Base-by-base conservation (phyloP, 2,888 invertebrate species). In the Philopedon plagiatum region DNA sequence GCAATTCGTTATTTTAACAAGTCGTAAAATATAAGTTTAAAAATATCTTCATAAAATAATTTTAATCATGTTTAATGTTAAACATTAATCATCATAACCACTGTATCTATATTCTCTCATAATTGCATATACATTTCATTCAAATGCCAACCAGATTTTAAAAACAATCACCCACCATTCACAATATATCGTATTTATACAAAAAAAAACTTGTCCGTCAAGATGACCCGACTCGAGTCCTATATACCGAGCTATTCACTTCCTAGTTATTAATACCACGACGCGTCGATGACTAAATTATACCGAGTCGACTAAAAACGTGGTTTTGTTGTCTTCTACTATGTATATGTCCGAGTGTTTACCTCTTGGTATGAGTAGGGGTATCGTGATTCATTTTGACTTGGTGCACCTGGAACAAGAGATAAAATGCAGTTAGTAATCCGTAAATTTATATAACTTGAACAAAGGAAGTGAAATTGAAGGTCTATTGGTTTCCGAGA, bases 341-440 rank as follows among this genome's bases (percentile, higher is more conserved):
- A 57, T 63, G 70, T 32, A 29, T 49, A 60, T 34, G 60, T 44
- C 58, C 46, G 32, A 26, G 44, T 60, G 60, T 19, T 72, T 71
- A 71, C 46, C 66, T 66, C 62, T 67, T 67, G n/a, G 39, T 29
- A 11, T 54, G 23, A 66, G 72, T 56, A 68, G 68, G 68, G 68
- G 63, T 18, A 39, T 26, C 19, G 61, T 73, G 73, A 73, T 54
- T 73, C 68, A 71, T 61, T 63, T n/a, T 18, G n/a, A 29, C 32
- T 71, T 58, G 63, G 39, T 71, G 65, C 73, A 73, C 69, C 73
- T 73, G 73, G 65, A 73, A 73, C 61, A 68, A 63, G 54, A 46
- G 44, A 67, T 56, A 57, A 5, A 29, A 34, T 34, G 39, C 44
- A 51, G 37, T 63, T 63, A 44, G 54, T 51, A 23, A 63, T 39